Evolutionary conservation across 2,888 invertebrate species (phyloP).

Genomic region (Periphyllus acericola): DNA sequence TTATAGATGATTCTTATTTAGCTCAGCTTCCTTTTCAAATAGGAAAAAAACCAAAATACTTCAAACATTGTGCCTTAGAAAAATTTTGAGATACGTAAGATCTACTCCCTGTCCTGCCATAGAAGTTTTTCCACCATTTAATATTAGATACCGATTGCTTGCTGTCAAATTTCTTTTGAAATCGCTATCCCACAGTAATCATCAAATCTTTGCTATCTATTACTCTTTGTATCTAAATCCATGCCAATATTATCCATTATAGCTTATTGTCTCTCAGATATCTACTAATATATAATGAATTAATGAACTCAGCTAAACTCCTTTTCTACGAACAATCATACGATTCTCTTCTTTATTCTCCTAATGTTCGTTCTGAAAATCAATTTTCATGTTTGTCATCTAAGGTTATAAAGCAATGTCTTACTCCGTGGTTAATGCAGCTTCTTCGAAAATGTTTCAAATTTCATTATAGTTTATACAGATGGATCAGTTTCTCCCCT

Average conservation of each 20-base stretch:
- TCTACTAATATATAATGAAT: neutral
- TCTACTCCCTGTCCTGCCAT: neutral
- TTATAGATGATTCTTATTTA: neutral
- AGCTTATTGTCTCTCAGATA: too few relatives aligned
- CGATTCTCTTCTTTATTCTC: neutral
- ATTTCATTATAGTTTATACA: neutral
- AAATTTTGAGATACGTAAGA: neutral
- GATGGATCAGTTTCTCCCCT: slow-evolving; percentile 15
- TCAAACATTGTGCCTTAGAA: neutral
- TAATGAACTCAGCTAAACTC: neutral
- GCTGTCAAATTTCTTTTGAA: neutral
- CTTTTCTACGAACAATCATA: neutral
- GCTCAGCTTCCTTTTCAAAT: neutral
- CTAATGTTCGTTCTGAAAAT: neutral
- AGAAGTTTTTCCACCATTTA: neutral
- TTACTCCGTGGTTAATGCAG: neutral
- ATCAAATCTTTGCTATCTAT: too few relatives aligned
- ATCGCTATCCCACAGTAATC: neutral
- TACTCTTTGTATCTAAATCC: too few relatives aligned
- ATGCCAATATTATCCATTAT: too few relatives aligned
- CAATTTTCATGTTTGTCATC: too few relatives aligned
- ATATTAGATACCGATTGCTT: neutral
- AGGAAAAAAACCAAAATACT: neutral
- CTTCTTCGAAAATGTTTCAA: neutral
- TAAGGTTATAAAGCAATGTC: too few relatives aligned